Percentiles rank a stretch among this genome's conserved stretches.
These are phyloP conservation scores for Scatophagus argus DNA, from an alignment of 2,113 vertebrate genomes.

Conservation along the genomic window DNA sequence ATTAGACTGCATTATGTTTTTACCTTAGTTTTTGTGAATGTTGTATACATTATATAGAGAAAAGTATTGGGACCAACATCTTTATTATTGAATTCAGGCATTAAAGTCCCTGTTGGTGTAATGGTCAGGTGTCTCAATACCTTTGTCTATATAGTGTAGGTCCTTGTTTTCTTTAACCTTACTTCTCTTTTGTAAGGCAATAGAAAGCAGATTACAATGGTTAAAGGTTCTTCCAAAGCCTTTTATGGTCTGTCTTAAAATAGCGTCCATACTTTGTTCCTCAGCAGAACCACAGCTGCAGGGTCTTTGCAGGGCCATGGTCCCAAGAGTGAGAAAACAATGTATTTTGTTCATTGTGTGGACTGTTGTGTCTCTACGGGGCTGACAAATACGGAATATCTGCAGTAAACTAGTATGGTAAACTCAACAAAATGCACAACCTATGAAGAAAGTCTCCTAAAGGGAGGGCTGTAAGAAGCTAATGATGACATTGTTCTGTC, in stretches of 20 bases:
- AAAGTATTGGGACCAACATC: no score
- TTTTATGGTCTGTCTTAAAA: constrained; percentile 33
- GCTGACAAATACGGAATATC: constrained; percentile 13
- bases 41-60: no score
- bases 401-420: not conserved
- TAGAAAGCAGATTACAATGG: not conserved
- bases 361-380: constrained; percentile 25
- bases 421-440: constrained; percentile 21
- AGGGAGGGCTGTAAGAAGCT: not conserved
- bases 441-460: constrained; percentile 1
- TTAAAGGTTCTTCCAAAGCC: not conserved
- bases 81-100: no score
- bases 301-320: constrained; percentile 32
- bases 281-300: constrained; percentile 38
- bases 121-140: no score
- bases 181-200: not conserved
- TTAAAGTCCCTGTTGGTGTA: no score
- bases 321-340: constrained; percentile 36
- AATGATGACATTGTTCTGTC: constrained; percentile 31
- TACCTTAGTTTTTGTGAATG: not conserved
- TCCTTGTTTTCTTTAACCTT: not conserved
- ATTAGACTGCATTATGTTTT: not conserved
- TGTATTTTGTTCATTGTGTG: constrained; percentile 21
- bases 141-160: not conserved
- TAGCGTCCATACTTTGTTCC: constrained; percentile 24